These are phyloP conservation scores for Oreochromis grahami DNA, from an alignment of 2,797 vertebrate genomes.

Conservation along the genomic window DNA sequence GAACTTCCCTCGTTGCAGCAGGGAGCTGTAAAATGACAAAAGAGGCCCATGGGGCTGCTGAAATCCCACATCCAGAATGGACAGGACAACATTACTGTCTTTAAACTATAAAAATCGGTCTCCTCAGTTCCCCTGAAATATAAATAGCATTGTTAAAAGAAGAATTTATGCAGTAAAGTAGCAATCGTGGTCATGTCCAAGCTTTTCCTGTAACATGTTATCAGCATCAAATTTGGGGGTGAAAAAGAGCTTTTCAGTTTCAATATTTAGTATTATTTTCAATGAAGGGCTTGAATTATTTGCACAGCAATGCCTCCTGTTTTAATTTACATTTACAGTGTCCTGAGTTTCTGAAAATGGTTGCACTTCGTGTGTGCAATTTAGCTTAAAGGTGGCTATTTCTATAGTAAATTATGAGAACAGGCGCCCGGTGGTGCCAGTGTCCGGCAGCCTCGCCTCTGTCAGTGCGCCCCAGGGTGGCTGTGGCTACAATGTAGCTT, in stretches of 20 bases:
- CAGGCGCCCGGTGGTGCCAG: too few species aligned
- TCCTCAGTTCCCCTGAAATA: background rate
- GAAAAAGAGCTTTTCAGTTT: background rate
- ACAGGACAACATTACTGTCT: background rate
- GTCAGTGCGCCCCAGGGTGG: too few species aligned
- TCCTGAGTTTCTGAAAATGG: background rate
- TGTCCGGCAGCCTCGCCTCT: too few species aligned
- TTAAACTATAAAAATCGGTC: background rate
- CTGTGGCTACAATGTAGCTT: too few species aligned
- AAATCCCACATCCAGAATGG: background rate
- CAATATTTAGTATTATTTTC: background rate
- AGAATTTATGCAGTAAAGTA: background rate
- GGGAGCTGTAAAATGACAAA: background rate
- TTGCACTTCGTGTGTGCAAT: background rate
- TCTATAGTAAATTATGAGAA: constrained; percentile 6
- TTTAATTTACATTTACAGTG: background rate
- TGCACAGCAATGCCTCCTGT: background rate
- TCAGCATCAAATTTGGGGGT: background rate
- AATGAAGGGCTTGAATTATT: background rate
- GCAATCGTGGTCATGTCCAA: background rate
- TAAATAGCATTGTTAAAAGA: background rate
- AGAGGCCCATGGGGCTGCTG: background rate
- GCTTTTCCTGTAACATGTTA: background rate
- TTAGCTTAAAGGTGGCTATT: background rate
- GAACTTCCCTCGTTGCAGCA: background rate